phyloP scores from a whole-genome alignment of 1,140 invertebrate species.

The Drosophila nikananu region DNA sequence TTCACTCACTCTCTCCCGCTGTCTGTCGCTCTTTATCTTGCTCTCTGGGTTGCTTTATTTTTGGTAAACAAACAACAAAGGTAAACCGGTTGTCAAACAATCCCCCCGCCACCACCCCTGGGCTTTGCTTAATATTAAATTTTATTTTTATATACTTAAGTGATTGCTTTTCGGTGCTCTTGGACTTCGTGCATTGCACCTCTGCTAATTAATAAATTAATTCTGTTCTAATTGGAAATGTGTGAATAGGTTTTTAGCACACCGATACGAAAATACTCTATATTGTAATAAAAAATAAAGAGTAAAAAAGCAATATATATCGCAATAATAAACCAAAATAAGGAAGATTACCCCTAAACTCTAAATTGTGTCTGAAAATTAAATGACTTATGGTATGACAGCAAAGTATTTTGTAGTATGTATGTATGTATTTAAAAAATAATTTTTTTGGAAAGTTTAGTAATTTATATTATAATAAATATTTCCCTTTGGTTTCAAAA shows the following conservation, averaged over 20 bases:
- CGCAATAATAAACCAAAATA: background rate
- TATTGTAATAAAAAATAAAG: background rate
- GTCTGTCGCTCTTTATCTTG: background rate
- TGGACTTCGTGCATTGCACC: conserved; percentile 22
- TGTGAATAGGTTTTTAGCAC: conserved; percentile 7
- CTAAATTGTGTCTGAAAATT: too few relatives aligned
- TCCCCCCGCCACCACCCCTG: conserved; percentile 7
- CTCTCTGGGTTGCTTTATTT: conserved; percentile 26
- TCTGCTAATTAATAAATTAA: conserved; percentile 43
- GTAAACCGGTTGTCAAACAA: conserved; percentile 53
- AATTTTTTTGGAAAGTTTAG: too few relatives aligned
- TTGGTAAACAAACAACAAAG: conserved; percentile 70
- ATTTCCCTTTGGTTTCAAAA: too few relatives aligned
- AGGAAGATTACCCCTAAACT: background rate
- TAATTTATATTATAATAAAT: too few relatives aligned
- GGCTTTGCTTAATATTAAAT: conserved; percentile 16
- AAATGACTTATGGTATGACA: too few relatives aligned
- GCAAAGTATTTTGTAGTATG: too few relatives aligned
- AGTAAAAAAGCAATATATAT: background rate
- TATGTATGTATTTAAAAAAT: too few relatives aligned
- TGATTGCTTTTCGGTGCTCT: conserved; percentile 32
- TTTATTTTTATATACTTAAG: conserved; percentile 33
- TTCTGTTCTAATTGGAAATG: conserved; percentile 36
- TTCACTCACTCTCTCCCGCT: conserved; percentile 6
- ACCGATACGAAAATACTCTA: conserved; percentile 5